phyloP scores from a whole-genome alignment of 2,888 invertebrate species.

The Amaurobius ferox region DNA sequence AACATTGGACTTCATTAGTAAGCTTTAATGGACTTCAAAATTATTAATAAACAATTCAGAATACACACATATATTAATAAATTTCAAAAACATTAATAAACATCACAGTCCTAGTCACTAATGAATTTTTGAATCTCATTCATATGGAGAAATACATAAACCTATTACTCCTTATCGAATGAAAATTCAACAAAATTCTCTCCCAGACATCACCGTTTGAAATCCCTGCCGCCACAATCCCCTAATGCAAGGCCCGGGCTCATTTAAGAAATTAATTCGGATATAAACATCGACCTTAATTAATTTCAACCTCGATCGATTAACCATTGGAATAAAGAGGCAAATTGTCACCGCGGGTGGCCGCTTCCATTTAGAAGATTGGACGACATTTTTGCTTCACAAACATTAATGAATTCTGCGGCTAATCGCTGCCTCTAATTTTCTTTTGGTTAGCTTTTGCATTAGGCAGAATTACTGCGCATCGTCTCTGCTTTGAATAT shows the following conservation, averaged over 20 bases:
- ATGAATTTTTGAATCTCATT: no score
- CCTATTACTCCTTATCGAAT: no score
- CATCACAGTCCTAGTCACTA: no score
- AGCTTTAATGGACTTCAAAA: no score
- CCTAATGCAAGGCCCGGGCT: neutral
- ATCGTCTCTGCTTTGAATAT: slow-evolving; percentile 30
- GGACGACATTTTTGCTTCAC: slow-evolving; percentile 57
- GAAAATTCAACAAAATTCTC: neutral
- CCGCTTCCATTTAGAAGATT: slow-evolving; percentile 50
- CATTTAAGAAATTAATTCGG: slow-evolving; percentile 65
- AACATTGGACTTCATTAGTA: no score
- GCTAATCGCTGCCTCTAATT: slow-evolving; percentile 46
- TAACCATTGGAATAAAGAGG: slow-evolving; percentile 62
- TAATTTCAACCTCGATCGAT: slow-evolving; percentile 68
- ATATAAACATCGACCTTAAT: slow-evolving; percentile 62
- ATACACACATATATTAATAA: no score
- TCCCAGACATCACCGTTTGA: no score
- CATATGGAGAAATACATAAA: no score
- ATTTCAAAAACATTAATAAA: no score
- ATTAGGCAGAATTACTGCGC: slow-evolving; percentile 39
- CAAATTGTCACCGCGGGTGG: slow-evolving; percentile 63
- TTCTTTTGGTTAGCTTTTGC: neutral
- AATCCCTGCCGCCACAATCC: neutral
- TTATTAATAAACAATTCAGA: no score
- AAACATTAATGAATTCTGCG: slow-evolving; percentile 61